Evolutionary conservation across 2,797 vertebrate species (phyloP), one percentile per base, ranked within the genome.

Genomic region (Decapterus maruadsi): DNA sequence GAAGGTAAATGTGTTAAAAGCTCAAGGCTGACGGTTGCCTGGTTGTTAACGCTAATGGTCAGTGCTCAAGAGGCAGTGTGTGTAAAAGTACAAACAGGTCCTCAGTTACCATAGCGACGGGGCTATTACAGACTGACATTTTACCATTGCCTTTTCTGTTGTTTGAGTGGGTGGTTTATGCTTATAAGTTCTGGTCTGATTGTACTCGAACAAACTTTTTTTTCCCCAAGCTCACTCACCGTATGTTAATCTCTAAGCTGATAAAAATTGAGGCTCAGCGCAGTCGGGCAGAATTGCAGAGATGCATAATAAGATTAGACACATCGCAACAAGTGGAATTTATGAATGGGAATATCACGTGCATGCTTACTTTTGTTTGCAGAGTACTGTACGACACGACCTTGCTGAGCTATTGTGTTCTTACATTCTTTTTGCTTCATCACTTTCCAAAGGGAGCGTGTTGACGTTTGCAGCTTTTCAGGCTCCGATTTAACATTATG

Each of bases 21-120:
- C 75, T 63, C 9, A 50, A 38, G 74, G 58, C 46, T 67, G 62
- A 31, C 64, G 66, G 75, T 76, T 81, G 78, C 76, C 64, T 36
- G 63, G 61, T 51, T 81, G 53, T 85, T 72, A 31, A 69, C 20
- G 61, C 61, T 84, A 84, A 86, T 84, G 86, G 84, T 83, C 89
- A 90, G 73, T 17, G 54, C 67, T 80, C 72, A 65, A 75, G 68
- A 81, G 75, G 67, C 74, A 62, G 77, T 20, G 26, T 77, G 75
- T 72, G 81, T 67, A 86, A 83, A 77, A 83, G 87, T 57, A 78
- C 42, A n/a, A 79, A 68, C 8, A 6, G 78, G 66, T 80, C 81
- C 76, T 67, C 68, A 40, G 92, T 94, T 91, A 84, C 93, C 85
- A 92, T 90, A 86, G 85, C n/a, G 65, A 94, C 86, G 1, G 77